These are phyloP conservation scores for Amblyornis subalaris DNA, from an alignment of 2,113 vertebrate genomes.

Conservation along the genomic window DNA sequence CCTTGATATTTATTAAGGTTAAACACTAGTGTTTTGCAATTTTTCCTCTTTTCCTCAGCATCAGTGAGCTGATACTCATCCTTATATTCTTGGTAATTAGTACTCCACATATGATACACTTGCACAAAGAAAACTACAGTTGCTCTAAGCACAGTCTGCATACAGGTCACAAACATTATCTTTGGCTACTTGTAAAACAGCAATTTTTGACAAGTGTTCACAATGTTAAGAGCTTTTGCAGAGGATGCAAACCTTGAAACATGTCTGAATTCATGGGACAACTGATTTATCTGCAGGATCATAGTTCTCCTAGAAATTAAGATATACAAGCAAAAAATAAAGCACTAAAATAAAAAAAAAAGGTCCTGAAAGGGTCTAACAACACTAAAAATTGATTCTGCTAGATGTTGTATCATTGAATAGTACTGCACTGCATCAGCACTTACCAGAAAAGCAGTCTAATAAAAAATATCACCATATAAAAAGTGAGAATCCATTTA, in stretches of 20 bases:
- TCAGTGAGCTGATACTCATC: background rate
- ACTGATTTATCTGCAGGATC: background rate
- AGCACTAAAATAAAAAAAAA: background rate
- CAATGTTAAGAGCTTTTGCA: background rate
- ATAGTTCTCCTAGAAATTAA: background rate
- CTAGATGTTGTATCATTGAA: background rate
- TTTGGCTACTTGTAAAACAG: background rate
- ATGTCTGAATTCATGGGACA: background rate
- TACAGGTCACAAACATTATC: background rate
- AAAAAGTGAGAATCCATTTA: background rate
- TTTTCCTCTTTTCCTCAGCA: background rate
- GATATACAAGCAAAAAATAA: background rate
- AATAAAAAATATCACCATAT: background rate
- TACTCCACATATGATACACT: background rate
- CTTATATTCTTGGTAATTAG: background rate
- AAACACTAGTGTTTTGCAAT: background rate
- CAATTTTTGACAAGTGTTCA: background rate
- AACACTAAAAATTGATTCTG: slow-evolving; percentile 17
- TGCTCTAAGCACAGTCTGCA: background rate
- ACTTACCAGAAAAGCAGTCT: background rate
- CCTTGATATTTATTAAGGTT: background rate
- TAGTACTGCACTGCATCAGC: background rate
- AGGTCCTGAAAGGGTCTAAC: background rate
- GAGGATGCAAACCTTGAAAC: background rate
- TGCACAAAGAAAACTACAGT: background rate